Conservation (phyloP, 1,140 invertebrate genomes). For the Thaumatotibia leucotreta region DNA sequence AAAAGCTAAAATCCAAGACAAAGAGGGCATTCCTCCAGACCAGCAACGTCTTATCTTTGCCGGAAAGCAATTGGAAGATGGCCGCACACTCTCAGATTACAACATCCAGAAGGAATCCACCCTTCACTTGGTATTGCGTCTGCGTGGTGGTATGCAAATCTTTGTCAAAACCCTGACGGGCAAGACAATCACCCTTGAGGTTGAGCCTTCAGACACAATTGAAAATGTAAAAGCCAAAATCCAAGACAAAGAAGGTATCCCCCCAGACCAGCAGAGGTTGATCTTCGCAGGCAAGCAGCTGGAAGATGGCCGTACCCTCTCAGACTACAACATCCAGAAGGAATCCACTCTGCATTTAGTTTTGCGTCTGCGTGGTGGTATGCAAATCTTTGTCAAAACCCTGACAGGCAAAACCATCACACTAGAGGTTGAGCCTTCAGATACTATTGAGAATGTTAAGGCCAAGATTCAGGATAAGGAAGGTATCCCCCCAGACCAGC, state of each 20-base stretch:
- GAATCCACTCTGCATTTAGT: slow-evolving; percentile 2
- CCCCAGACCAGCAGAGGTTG: not conserved
- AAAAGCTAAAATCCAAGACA: not conserved
- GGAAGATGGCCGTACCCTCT: not conserved
- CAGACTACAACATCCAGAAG: not conserved
- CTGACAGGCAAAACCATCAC: not conserved
- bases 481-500: not conserved
- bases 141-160: slow-evolving; percentile 4
- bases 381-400: slow-evolving; percentile 2
- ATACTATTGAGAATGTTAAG: not conserved
- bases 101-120: slow-evolving; percentile 1
- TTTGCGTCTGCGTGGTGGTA: not conserved
- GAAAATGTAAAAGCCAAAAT: slow-evolving; percentile 4
- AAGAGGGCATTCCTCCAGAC: not conserved
- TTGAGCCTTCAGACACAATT: not conserved
- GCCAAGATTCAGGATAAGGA: not conserved
- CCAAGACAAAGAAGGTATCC: not conserved
- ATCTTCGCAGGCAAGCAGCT: not conserved
- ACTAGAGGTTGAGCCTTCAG: not conserved
- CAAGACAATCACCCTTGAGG: not conserved
- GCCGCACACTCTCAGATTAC: not conserved
- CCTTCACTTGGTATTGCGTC: not conserved
- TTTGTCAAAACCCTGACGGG: not conserved
- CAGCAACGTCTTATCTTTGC: not conserved
- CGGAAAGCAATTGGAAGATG: not conserved